These are phyloP conservation scores for Abrostola triplasia DNA, from an alignment of 2,888 invertebrate species.

Conservation along the genomic window DNA sequence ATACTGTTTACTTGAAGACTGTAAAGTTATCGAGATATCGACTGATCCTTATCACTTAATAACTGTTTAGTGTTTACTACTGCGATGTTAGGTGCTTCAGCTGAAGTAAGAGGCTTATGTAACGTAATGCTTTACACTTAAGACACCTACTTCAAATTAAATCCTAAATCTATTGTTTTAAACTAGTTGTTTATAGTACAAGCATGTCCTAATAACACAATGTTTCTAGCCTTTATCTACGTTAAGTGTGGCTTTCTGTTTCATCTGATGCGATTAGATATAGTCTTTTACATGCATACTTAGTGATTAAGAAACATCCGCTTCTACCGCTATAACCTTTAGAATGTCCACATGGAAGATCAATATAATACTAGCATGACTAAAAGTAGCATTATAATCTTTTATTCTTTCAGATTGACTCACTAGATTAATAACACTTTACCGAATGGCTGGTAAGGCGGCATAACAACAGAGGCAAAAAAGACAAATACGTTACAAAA, in stretches of 20 bases:
- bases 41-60: conserved; percentile 52
- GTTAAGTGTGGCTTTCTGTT: background rate
- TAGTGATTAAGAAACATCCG: background rate
- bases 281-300: background rate
- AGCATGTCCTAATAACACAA: too few relatives aligned
- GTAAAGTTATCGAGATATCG: conserved; percentile 51
- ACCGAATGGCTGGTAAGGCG: too few relatives aligned
- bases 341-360: too few relatives aligned
- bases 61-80: conserved; percentile 43
- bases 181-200: too few relatives aligned
- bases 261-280: background rate
- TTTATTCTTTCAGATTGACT: too few relatives aligned
- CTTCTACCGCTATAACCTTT: too few relatives aligned
- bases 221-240: background rate
- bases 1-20: conserved; percentile 43
- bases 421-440: too few relatives aligned
- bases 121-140: conserved; percentile 27
- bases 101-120: conserved; percentile 16
- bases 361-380: too few relatives aligned
- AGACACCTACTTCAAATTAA: conserved; percentile 11
- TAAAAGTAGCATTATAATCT: too few relatives aligned
- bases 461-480: background rate
- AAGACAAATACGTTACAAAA: conserved; percentile 11
- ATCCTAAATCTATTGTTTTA: conserved; percentile 4
- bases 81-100: conserved; percentile 19